Evolutionary conservation across 1,140 invertebrate species (phyloP).

Genomic region (Zaprionus taronus): DNA sequence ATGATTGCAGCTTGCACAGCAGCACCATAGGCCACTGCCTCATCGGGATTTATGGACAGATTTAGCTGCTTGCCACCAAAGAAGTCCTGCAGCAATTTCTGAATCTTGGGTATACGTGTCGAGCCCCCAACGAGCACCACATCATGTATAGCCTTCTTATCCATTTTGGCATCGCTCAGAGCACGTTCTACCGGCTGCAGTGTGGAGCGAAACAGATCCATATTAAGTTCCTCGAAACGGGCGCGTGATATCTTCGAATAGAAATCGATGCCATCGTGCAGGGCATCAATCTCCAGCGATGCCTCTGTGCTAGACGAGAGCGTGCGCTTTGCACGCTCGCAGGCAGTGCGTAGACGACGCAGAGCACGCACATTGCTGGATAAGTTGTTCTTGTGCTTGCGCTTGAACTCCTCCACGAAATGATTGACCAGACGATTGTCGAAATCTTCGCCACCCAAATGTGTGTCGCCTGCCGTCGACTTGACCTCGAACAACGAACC

Average conservation of each 20-base stretch:
- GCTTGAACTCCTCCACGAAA: conserved; percentile 91
- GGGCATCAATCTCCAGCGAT: conserved; percentile 90
- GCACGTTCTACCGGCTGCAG: conserved; percentile 90
- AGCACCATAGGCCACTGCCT: conserved; percentile 90
- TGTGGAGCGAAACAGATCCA: conserved; percentile 91
- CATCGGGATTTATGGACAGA: conserved; percentile 92
- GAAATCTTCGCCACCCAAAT: conserved; percentile 91
- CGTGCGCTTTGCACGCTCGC: conserved; percentile 89
- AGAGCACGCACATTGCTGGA: conserved; percentile 90
- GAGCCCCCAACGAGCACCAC: conserved; percentile 89
- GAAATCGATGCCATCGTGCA: conserved; percentile 93
- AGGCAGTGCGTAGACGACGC: conserved; percentile 90
- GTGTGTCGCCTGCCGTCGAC: conserved; percentile 91
- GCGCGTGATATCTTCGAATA: conserved; percentile 94
- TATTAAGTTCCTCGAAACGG: conserved; percentile 94
- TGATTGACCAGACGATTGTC: conserved; percentile 94
- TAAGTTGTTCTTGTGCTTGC: conserved; percentile 93
- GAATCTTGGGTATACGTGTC: conserved; percentile 88
- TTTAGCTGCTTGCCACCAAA: conserved; percentile 88
- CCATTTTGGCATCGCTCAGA: conserved; percentile 90
- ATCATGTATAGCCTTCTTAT: conserved; percentile 88
- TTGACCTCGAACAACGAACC: conserved; percentile 92
- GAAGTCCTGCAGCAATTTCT: conserved; percentile 88
- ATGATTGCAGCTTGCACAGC: conserved; percentile 92
- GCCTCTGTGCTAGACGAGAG: conserved; percentile 89